These are phyloP conservation scores for Perca flavescens DNA, from an alignment of 2,113 vertebrate species.

Conservation along the genomic window DNA sequence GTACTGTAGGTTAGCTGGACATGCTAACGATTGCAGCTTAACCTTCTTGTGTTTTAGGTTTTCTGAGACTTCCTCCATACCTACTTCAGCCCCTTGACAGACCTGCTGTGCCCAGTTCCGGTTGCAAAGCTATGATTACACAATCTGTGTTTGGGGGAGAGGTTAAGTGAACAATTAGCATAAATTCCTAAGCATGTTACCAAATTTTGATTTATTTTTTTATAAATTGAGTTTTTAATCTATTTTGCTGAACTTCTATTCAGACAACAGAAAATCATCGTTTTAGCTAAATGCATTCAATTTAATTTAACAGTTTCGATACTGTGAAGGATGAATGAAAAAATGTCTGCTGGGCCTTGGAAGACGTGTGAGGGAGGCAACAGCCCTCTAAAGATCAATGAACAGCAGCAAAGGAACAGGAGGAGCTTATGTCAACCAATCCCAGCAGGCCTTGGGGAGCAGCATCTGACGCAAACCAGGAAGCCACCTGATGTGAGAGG, in stretches of 20 bases:
- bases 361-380: slow-evolving; percentile 59
- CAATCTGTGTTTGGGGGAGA: too few species aligned
- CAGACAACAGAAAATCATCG: background rate
- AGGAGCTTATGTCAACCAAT: slow-evolving; percentile 74
- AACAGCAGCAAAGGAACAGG: slow-evolving; percentile 73
- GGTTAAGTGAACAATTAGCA: too few species aligned
- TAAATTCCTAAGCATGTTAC: too few species aligned
- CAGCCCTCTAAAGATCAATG: slow-evolving; percentile 77
- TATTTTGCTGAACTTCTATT: background rate
- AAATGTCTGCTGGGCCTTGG: slow-evolving; percentile 22
- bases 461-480: slow-evolving; percentile 84
- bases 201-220: too few species aligned
- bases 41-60: too few species aligned
- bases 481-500: slow-evolving; percentile 88
- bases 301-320: background rate
- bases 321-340: background rate
- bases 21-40: too few species aligned
- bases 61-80: too few species aligned
- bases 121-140: too few species aligned
- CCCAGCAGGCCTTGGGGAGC: slow-evolving; percentile 71
- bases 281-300: background rate
- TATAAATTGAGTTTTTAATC: too few species aligned
- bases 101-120: too few species aligned
- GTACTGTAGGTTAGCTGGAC: too few species aligned
- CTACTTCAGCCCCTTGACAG: too few species aligned